A percentile compares a stretch with the other conserved stretches of the same genome.
Evolutionary conservation across 2,797 vertebrate genomes (phyloP).

Genomic region (Tragelaphus oryx): DNA sequence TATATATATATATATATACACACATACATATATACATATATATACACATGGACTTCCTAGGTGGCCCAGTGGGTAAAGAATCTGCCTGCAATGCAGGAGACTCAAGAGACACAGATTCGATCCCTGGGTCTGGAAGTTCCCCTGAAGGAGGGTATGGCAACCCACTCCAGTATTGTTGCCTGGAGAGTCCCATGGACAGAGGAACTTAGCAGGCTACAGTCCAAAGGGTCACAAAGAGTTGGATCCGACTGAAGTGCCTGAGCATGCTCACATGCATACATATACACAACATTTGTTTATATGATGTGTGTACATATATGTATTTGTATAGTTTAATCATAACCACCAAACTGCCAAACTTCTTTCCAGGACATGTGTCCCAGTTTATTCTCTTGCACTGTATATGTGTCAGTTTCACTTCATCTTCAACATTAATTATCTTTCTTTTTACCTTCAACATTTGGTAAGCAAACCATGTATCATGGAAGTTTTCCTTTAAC

Average conservation of each 20-base stretch:
- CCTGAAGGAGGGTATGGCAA: neutral
- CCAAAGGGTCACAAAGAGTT: neutral
- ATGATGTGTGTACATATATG: neutral
- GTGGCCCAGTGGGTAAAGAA: neutral
- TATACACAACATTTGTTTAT: neutral
- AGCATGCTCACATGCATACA: neutral
- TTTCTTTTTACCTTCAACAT: neutral
- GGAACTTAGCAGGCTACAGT: neutral
- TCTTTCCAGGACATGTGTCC: neutral
- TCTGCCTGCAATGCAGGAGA: neutral
- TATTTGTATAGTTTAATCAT: neutral
- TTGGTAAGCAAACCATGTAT: neutral
- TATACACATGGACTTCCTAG: neutral
- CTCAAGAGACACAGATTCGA: neutral
- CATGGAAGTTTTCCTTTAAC: conserved; percentile 6
- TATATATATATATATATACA: rapidly evolving
- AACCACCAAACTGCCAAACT: neutral
- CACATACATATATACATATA: rapidly evolving
- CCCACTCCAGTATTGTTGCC: neutral
- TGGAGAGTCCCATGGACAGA: neutral
- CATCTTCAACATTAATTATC: neutral
- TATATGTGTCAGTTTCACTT: neutral
- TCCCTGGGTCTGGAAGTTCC: neutral
- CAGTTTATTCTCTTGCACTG: neutral
- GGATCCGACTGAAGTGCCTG: neutral